Conservation (phyloP, 2,797 vertebrate species). For the Smutsia temminckii region DNA sequence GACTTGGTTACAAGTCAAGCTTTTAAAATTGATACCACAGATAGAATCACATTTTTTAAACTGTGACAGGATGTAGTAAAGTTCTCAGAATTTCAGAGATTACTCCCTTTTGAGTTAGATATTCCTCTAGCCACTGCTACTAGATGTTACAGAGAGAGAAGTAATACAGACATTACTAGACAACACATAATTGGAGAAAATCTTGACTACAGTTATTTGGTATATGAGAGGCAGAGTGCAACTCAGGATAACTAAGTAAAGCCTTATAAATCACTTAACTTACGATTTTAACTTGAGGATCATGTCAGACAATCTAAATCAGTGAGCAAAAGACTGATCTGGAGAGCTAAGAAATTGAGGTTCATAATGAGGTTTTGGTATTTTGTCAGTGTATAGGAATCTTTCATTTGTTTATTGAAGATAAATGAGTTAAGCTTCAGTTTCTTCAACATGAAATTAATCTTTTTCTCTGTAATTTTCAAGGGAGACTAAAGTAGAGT, state of each 20-base stretch:
- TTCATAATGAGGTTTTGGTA: not conserved
- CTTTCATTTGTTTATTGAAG: not conserved
- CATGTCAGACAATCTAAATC: not conserved
- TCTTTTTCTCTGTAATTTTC: not conserved
- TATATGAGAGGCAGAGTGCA: not conserved
- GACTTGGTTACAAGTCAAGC: not conserved
- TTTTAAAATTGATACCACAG: not conserved
- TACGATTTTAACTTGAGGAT: not conserved
- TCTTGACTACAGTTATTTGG: not conserved
- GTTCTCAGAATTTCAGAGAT: not conserved
- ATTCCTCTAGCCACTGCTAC: not conserved
- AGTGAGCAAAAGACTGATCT: not conserved
- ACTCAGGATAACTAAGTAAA: not conserved
- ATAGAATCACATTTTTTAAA: not conserved
- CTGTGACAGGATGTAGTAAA: not conserved
- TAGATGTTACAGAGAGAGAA: not conserved
- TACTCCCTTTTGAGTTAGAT: not conserved
- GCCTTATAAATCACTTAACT: not conserved
- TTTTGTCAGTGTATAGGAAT: not conserved
- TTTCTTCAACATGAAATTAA: slow-evolving; percentile 31
- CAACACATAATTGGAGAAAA: not conserved
- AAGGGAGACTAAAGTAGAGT: not conserved
- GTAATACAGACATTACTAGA: not conserved
- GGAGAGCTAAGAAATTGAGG: not conserved
- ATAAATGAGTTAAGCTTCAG: not conserved